Conservation (phyloP, 2,797 vertebrate species). For the Dipus sagitta region DNA sequence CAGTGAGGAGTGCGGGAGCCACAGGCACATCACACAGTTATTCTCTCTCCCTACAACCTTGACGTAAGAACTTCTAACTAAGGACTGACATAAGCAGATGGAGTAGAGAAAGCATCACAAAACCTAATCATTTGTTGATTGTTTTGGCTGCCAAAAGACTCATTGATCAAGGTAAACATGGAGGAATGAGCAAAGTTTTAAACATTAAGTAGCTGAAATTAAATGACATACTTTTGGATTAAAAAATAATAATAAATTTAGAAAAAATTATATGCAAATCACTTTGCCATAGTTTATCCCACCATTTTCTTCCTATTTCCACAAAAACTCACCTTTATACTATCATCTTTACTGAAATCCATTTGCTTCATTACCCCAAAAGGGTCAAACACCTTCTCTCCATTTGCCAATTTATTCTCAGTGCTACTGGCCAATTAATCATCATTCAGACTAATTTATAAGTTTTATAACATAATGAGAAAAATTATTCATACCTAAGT, state of each 20-base stretch:
- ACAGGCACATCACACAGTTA: neutral
- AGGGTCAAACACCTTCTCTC: neutral
- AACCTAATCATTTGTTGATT: neutral
- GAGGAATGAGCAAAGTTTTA: neutral
- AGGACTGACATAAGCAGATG: neutral
- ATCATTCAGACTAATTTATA: slow-evolving; percentile 9
- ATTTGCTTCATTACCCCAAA: neutral
- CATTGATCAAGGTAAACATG: neutral
- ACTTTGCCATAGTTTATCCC: too few species aligned
- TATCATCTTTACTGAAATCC: neutral
- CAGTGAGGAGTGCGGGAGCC: neutral
- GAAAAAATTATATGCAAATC: too few species aligned
- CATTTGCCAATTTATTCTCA: slow-evolving; percentile 4
- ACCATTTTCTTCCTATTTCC: too few species aligned
- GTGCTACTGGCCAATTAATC: neutral
- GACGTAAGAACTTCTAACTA: neutral
- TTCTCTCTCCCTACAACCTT: slow-evolving; percentile 36
- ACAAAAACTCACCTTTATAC: neutral
- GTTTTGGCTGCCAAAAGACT: slow-evolving; percentile 4
- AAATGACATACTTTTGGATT: neutral
- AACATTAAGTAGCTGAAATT: slow-evolving; percentile 30
- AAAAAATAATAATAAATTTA: neutral
- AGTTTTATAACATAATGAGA: neutral
- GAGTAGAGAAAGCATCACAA: neutral
- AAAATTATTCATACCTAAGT: neutral